Base-by-base conservation (phyloP, 1,140 invertebrate species). In the Papilio aristodemus region DNA sequence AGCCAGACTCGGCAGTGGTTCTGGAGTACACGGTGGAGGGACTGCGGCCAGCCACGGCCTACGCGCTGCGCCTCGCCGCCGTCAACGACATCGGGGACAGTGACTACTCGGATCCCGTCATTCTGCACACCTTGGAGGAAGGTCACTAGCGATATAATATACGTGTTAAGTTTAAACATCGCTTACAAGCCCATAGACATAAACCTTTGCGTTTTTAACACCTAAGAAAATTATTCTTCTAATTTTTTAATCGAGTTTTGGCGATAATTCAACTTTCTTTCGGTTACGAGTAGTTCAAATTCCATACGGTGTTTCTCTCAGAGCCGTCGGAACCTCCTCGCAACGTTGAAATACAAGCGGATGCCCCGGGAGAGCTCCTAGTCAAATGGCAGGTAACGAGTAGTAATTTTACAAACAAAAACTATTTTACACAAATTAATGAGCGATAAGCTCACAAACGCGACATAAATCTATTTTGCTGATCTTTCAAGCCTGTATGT, bases 21-120 rank as follows among this genome's bases (percentile, higher is more conserved):
- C 69, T 90, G 22, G 89, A 93, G 69, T 93, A 93, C 25, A 86
- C 86, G 54, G 89, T 93, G 63, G 85, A 92, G 7, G 92, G 93
- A 0, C 89, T 98, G 3, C 93, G 94, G 68, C 96, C 97, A 0
- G 95, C 96, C 0, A 95, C 95, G 0, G 93, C 93, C 0, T 98
- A 98, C 71, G 94, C 95, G 32, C 92, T 98, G 71, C 91, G 97
- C 9, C 93, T 98, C 41, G 93, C 96, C 60, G 96, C 96, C 4
- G 94, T 96, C 71, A 98, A 98, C 84, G 93, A 94, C 67, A 95
- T 97, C 39, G 97, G 97, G 37, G 92, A 94, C 14, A 96, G 97
- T 68, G 91, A 94, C 22, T 95, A 96, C 27, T 97, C 96, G 9
- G 93, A 95, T 22, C 90, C 94, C 0, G 94, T 96, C 11, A 94